Conservation (phyloP, 2,797 vertebrate species). For the Petrocephalus sullivani region DNA sequence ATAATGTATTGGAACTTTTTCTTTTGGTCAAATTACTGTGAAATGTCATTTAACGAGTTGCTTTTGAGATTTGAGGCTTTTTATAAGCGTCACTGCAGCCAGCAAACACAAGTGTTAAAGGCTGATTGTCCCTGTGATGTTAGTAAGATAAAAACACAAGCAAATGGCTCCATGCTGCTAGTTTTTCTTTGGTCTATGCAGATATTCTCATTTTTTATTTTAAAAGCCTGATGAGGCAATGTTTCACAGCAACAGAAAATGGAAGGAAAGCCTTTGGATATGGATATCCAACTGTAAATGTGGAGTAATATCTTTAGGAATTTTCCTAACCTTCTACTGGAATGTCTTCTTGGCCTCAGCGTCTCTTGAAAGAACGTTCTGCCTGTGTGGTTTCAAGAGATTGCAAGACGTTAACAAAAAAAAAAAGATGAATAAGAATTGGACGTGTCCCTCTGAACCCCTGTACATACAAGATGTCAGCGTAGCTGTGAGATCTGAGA, state of each 20-base stretch:
- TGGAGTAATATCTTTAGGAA: constrained; percentile 6
- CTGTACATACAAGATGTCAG: constrained; percentile 52
- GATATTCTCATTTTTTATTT: not conserved
- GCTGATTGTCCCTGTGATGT: not conserved
- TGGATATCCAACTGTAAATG: not conserved
- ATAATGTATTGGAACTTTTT: not conserved
- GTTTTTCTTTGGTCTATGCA: not conserved
- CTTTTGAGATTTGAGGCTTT: not conserved
- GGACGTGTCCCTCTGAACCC: constrained; percentile 35
- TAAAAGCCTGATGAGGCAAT: not conserved
- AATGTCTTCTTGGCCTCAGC: constrained; percentile 19
- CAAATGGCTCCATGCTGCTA: not conserved
- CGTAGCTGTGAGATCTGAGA: constrained; percentile 45
- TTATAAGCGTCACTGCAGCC: not conserved
- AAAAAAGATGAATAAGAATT: constrained; percentile 40
- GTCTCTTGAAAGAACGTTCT: constrained; percentile 42
- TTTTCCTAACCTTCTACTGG: constrained; percentile 22
- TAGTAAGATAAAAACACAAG: not conserved
- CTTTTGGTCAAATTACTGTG: not conserved
- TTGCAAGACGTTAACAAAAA: constrained; percentile 49
- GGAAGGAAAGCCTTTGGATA: not conserved
- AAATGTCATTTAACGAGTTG: not conserved
- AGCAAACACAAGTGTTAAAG: not conserved
- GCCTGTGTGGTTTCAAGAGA: constrained; percentile 39
- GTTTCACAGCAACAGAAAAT: not conserved